Evolutionary conservation across 2,113 vertebrate genomes (phyloP).

Genomic region (Emberiza fucata): DNA sequence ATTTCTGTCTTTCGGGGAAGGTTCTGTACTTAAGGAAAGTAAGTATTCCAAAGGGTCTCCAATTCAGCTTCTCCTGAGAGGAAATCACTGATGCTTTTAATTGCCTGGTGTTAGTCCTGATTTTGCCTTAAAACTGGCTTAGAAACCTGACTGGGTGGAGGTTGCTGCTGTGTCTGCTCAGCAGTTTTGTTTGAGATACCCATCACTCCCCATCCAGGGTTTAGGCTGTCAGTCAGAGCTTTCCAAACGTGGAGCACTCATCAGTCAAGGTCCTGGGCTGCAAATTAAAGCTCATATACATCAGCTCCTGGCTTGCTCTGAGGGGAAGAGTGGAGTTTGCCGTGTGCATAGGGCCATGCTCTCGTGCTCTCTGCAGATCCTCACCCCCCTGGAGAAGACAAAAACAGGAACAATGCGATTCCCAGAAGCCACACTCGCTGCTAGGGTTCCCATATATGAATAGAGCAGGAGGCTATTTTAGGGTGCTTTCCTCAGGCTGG

Average conservation of each 20-base stretch:
- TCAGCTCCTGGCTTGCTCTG: background rate
- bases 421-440: background rate
- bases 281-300: background rate
- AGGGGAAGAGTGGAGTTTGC: background rate
- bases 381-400: slow-evolving; percentile 34
- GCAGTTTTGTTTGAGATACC: background rate
- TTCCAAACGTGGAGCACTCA: background rate
- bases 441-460: slow-evolving; percentile 20
- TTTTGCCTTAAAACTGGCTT: background rate
- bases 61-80: background rate
- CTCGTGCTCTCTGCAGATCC: background rate
- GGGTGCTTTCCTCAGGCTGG: background rate
- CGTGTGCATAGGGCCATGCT: accelerated
- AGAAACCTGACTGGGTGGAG: background rate
- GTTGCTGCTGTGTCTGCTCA: background rate
- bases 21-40: background rate
- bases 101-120: background rate
- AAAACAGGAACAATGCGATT: background rate
- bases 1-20: background rate
- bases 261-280: background rate
- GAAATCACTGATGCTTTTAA: background rate
- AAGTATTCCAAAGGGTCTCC: background rate
- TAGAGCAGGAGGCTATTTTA: slow-evolving; percentile 36
- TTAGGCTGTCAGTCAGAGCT: background rate
- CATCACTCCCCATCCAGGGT: background rate